A percentile compares a stretch with the other conserved stretches of the same genome.
These are phyloP conservation scores for Antitype chi DNA, from an alignment of 2,888 invertebrate genomes.

Conservation along the genomic window DNA sequence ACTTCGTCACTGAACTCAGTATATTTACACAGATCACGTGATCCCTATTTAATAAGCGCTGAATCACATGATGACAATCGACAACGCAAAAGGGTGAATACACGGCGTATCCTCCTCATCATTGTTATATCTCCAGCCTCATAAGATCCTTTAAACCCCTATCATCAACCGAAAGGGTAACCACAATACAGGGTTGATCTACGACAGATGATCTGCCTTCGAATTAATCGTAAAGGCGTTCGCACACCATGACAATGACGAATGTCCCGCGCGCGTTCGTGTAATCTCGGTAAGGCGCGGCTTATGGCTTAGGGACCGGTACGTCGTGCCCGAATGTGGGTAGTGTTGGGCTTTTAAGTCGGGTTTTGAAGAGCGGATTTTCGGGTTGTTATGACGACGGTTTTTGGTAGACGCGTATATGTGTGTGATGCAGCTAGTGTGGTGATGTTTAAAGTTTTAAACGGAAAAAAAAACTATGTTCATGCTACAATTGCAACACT, in stretches of 20 bases:
- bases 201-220: conserved; percentile 67
- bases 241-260: conserved; percentile 73
- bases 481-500: not conserved
- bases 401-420: not conserved
- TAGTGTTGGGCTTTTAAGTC: conserved; percentile 52
- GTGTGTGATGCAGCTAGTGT: not conserved
- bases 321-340: conserved; percentile 50
- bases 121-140: conserved; percentile 37
- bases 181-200: conserved; percentile 59
- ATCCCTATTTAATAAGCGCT: not conserved
- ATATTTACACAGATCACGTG: not conserved
- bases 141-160: conserved; percentile 29
- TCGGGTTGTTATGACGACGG: not conserved
- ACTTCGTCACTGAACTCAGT: not conserved
- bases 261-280: conserved; percentile 67
- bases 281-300: conserved; percentile 66
- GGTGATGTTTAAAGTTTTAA: not conserved
- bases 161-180: conserved; percentile 45
- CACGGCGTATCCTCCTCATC: not conserved
- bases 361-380: conserved; percentile 32
- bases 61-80: conserved; percentile 9
- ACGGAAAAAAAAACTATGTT: not conserved
- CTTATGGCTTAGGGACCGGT: conserved; percentile 65
- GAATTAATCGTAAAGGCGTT: conserved; percentile 70
- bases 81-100: conserved; percentile 2